phyloP scores from a whole-genome alignment of 2,888 invertebrate species.

The Heliconius erato region DNA sequence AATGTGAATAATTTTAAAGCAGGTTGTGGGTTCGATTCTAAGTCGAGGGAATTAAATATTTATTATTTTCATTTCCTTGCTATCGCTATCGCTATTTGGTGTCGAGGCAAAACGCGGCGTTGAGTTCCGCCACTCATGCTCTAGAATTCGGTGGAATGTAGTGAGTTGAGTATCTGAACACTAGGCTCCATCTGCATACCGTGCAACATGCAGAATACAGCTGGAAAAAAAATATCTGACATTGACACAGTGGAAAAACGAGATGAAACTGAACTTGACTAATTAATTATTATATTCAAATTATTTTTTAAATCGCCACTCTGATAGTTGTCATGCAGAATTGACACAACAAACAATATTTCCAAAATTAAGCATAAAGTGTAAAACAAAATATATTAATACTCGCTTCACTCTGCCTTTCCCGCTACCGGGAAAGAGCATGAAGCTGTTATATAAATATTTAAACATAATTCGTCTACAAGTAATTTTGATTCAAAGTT shows the following conservation, averaged over 20 bases:
- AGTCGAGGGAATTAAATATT: background rate
- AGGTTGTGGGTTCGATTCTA: background rate
- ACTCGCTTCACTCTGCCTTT: no score
- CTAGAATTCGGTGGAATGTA: no score
- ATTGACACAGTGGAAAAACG: no score
- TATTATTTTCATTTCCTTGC: background rate
- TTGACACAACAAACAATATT: no score
- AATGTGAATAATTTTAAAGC: background rate
- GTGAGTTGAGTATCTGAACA: background rate
- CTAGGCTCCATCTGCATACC: background rate
- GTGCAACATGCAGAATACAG: background rate
- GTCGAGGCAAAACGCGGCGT: no score
- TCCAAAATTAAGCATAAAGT: no score
- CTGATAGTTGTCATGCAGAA: no score
- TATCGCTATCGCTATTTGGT: no score
- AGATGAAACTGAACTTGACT: no score
- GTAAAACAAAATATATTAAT: no score
- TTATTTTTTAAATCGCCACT: background rate
- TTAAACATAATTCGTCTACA: background rate
- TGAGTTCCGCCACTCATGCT: background rate
- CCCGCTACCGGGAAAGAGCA: background rate
- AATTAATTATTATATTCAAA: background rate
- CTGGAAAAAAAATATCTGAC: background rate
- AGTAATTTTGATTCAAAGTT: constrained; percentile 14
- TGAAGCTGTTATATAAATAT: background rate